These are phyloP conservation scores for Oeneis ivallda DNA, from an alignment of 2,888 invertebrate species.

Conservation along the genomic window DNA sequence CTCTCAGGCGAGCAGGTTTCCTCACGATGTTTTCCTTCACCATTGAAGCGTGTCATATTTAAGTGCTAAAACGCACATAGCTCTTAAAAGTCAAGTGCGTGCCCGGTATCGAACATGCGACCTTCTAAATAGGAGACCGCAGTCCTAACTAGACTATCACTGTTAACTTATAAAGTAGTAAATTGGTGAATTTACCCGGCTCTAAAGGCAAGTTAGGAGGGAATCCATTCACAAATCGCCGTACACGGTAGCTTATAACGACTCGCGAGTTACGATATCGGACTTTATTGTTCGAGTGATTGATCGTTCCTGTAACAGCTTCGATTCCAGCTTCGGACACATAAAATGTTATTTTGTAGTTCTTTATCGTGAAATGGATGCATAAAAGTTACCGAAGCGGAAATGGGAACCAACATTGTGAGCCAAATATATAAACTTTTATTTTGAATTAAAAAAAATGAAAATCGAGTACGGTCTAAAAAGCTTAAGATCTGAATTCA, in stretches of 20 bases:
- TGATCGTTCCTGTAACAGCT: constrained; percentile 30
- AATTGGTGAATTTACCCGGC: not conserved
- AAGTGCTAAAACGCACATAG: too few relatives aligned
- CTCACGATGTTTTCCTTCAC: too few relatives aligned
- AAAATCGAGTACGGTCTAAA: not conserved
- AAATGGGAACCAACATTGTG: not conserved
- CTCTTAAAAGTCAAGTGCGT: too few relatives aligned
- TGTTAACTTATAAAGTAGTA: too few relatives aligned
- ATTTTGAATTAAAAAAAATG: not conserved
- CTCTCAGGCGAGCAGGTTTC: too few relatives aligned
- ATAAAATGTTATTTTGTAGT: constrained; percentile 25
- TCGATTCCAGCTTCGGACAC: constrained; percentile 27
- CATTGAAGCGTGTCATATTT: too few relatives aligned
- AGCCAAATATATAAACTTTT: constrained; percentile 10
- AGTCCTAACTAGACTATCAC: too few relatives aligned
- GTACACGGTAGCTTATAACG: not conserved
- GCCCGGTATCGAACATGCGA: too few relatives aligned
- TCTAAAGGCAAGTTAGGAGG: constrained; percentile 11
- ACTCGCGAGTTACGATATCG: constrained; percentile 23
- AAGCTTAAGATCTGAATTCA: not conserved
- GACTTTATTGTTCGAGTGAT: constrained; percentile 36
- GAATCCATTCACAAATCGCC: not conserved
- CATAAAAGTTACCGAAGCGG: constrained; percentile 10
- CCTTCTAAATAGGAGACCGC: too few relatives aligned
- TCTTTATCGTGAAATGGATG: constrained; percentile 19